A percentile compares a stretch with the other conserved stretches of the same genome.
Evolutionary conservation across 2,113 vertebrate species (phyloP).

Genomic region (Thermophis baileyi): DNA sequence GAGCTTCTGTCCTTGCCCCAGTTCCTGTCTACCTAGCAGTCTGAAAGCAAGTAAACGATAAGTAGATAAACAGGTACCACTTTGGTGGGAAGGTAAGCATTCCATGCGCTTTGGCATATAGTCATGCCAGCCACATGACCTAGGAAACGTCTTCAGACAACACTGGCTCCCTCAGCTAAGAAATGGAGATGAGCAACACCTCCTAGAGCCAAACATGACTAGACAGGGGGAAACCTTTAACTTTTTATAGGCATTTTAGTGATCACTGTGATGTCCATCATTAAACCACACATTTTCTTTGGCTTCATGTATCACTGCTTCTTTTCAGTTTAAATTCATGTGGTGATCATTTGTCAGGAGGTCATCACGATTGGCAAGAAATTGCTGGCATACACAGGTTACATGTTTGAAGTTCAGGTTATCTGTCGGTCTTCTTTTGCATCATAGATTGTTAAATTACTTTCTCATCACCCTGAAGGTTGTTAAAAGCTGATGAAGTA

Average conservation of each 20-base stretch:
- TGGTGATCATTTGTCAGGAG: not conserved
- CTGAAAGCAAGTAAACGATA: not conserved
- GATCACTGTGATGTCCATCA: not conserved
- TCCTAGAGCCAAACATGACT: not conserved
- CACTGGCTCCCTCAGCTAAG: not conserved
- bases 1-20: not conserved
- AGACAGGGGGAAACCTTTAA: not conserved
- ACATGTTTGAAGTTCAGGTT: not conserved
- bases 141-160: not conserved
- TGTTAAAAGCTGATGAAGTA: not conserved
- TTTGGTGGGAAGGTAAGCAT: not conserved
- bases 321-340: not conserved
- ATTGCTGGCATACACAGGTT: not conserved
- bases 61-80: not conserved
- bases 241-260: not conserved
- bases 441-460: not conserved
- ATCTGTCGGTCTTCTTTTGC: not conserved
- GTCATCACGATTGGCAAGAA: not conserved
- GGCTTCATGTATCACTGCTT: not conserved
- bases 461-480: not conserved
- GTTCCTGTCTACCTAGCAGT: not conserved
- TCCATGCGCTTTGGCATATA: not conserved
- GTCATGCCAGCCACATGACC: not conserved
- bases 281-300: not conserved
- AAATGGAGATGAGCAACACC: not conserved